Conservation (phyloP, 2,113 vertebrate genomes). For the Podilymbus podiceps region DNA sequence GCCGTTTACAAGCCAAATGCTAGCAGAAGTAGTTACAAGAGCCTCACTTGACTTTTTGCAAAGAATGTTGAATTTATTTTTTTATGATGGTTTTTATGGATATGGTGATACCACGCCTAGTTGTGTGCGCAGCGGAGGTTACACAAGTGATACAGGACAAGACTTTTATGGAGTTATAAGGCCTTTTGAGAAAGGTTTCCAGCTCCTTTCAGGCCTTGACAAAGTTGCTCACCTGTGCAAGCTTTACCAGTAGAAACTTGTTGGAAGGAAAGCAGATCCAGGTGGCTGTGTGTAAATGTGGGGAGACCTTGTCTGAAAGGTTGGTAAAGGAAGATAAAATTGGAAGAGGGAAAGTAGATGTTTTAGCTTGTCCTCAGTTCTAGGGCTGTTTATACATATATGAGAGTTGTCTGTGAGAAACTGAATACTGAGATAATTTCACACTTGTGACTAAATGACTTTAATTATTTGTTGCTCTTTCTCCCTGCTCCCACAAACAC, state of each 20-base stretch:
- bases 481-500: background rate
- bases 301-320: slow-evolving; percentile 31
- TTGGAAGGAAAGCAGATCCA: slow-evolving; percentile 21
- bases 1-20: background rate
- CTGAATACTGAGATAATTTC: background rate
- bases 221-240: background rate
- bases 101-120: background rate
- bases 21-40: background rate
- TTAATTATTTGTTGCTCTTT: slow-evolving; percentile 6
- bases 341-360: background rate
- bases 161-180: background rate
- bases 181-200: background rate
- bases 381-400: background rate
- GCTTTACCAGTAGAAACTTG: slow-evolving; percentile 48
- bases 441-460: background rate
- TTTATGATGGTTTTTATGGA: background rate
- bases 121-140: background rate
- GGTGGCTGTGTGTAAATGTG: slow-evolving; percentile 33
- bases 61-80: background rate
- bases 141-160: background rate
- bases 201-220: background rate
- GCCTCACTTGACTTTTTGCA: background rate
- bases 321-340: slow-evolving; percentile 29
- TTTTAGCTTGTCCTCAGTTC: slow-evolving; percentile 39
- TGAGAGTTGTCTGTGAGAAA: slow-evolving; percentile 1